Evolutionary conservation across 2,113 vertebrate genomes (phyloP), one percentile per base, ranked within the genome.

Genomic region (Chloebia gouldiae): DNA sequence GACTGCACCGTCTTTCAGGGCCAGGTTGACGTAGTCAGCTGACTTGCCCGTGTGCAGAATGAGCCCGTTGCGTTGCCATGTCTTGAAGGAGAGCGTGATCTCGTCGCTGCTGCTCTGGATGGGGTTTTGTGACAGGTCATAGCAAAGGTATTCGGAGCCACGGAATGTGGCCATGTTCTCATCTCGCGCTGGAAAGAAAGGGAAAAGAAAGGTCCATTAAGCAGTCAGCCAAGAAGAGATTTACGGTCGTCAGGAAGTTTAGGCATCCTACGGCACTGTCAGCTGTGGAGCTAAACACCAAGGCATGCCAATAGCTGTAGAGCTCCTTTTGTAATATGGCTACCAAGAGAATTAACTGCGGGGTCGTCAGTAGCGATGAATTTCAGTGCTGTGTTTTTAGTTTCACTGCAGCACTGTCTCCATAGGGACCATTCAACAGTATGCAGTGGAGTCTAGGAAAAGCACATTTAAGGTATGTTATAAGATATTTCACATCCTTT

Each of bases 61-160:
- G 81, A 99, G 99, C 94, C 99, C 99, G 0, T 99, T 99, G 79
- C 99, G 98, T 28, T 99, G 99, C 98, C 99, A 99, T 0, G 99
- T 99, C 98, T 99, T 99, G 98, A 99, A 99, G 96, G 99, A 99
- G 37, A 99, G 97, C 15, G 99, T 99, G 98, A 99, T 99, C 97
- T 99, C 99, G 9, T 99, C 99, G 15, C 99, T 99, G 98, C 99
- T 99, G 98, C 99, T 99, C 98, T 99, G 99, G 97, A 99, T 99
- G 25, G 99, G 99, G 97, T 99, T 99, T 97, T 99, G 99, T 0
- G 99, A 99, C 90, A 99, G 98, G 98, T 99, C 99, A 40, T 99
- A 99, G 98, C 99, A 99, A 96, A 99, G 98, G 97, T 99, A 99
- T 91, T 99, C 99, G 0, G 99, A 99, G n/a, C 99, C 99, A 21